Evolutionary conservation across 2,797 vertebrate species (phyloP), one percentile per base, ranked within the genome.

Genomic region (Acanthornis magna): DNA sequence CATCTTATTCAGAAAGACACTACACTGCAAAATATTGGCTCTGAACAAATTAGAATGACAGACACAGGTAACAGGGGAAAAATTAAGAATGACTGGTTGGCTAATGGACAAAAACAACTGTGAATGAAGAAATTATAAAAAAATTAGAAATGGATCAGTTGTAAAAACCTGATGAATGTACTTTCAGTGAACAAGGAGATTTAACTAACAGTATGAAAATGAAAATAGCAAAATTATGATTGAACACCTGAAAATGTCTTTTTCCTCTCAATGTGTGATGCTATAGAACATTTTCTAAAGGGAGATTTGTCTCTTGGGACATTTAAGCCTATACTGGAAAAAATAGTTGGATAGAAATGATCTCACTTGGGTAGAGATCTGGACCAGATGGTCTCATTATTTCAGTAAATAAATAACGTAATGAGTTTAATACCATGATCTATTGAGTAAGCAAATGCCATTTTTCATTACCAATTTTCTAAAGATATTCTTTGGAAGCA

Each of bases 331-430:
- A 50, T 34, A 53, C 6, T 78, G 40, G 62, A 34, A 96, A 77
- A 95, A 91, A 83, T 50, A 65, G 67, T 75, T 85, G 47, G 47
- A 74, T 88, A 43, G 68, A 95, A 95, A 83, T 88, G 85, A 67
- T 93, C 81, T 75, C 72, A 51, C 70, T 78, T 80, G 65, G 58
- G 78, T 92, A 88, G 68, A 94, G 87, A 88, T 89, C 34, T 88
- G 62, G 62, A 89, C 84, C 86, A 95, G 94, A 93, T 96, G 90
- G 92, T 91, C 67, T 93, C 86, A 89, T 97, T 96, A 94, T 89
- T 91, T 96, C 81, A 92, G 84, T 92, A 94, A 95, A 96, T 88
- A 96, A 96, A 92, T 96, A 96, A 93, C 87, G 72, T 89, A 91
- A 88, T 93, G 84, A 85, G 61, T 85, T 88, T 92, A 93, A 94